phyloP scores from a whole-genome alignment of 2,888 invertebrate species.

The Patella ulyssiponensis region DNA sequence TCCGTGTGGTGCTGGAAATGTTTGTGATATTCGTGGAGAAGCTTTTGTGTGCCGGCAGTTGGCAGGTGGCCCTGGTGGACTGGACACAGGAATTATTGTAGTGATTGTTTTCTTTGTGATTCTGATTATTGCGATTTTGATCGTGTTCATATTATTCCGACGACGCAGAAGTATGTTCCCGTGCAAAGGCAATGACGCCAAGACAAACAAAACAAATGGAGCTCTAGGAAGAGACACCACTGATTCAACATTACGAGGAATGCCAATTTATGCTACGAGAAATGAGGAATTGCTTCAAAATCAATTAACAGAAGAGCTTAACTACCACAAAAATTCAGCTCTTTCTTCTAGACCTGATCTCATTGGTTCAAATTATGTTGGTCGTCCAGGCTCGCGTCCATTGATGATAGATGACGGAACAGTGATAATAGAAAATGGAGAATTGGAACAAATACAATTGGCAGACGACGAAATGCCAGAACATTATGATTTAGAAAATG shows the following conservation, averaged over 20 bases:
- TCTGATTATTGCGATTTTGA: slow-evolving; percentile 60
- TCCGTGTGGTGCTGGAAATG: slow-evolving; percentile 45
- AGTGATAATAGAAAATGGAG: slow-evolving; percentile 65
- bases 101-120: slow-evolving; percentile 95
- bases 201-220: slow-evolving; percentile 47
- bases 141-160: slow-evolving; percentile 87
- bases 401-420: slow-evolving; percentile 62
- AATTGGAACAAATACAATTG: slow-evolving; percentile 46
- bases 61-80: slow-evolving; percentile 85
- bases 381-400: slow-evolving; percentile 44
- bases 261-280: slow-evolving; percentile 44
- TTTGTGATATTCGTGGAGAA: slow-evolving; percentile 52
- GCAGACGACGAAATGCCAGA: slow-evolving; percentile 63
- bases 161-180: slow-evolving; percentile 80
- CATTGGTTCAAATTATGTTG: slow-evolving; percentile 85
- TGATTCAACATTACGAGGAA: slow-evolving; percentile 34
- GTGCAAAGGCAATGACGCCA: slow-evolving; percentile 32
- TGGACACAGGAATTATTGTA: slow-evolving; percentile 92
- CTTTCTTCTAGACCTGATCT: slow-evolving; percentile 90
- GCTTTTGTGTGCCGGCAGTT: slow-evolving; percentile 68
- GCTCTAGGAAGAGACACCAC: slow-evolving; percentile 69
- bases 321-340: slow-evolving; percentile 82
- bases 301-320: slow-evolving; percentile 87
- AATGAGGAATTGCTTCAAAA: slow-evolving; percentile 75
- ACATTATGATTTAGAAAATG: slow-evolving; percentile 92